Percentiles rank a stretch among this genome's conserved stretches.
These are phyloP conservation scores for Noctua comes DNA, from an alignment of 2,888 invertebrate species.

Conservation along the genomic window DNA sequence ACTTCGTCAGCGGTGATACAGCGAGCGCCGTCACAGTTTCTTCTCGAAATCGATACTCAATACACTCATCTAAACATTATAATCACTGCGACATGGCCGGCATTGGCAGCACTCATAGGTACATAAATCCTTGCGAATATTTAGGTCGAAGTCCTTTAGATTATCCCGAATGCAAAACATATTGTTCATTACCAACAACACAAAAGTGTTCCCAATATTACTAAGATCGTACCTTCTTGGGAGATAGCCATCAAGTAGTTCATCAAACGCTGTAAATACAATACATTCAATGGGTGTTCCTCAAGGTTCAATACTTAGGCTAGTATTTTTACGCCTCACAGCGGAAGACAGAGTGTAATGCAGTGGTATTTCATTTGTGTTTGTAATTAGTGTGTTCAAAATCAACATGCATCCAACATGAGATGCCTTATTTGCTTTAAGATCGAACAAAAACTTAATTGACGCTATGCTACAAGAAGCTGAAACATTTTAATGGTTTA, in stretches of 20 bases:
- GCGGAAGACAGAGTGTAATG: not conserved
- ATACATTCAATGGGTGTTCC: conserved; percentile 29
- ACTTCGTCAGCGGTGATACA: conserved; percentile 89
- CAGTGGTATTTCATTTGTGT: conserved; percentile 16
- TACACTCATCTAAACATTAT: conserved; percentile 65
- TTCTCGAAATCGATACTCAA: conserved; percentile 85
- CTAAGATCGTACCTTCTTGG: conserved; percentile 27
- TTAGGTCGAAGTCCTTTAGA: conserved; percentile 39
- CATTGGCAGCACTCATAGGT: not conserved
- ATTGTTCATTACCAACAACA: not conserved
- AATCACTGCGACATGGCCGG: conserved; percentile 28
- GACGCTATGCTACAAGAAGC: not conserved
- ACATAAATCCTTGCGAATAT: conserved; percentile 14
- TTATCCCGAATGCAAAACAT: conserved; percentile 11
- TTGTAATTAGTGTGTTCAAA: conserved; percentile 39
- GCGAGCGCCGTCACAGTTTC: conserved; percentile 83
- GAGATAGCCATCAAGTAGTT: conserved; percentile 11
- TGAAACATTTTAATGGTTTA: conserved; percentile 5
- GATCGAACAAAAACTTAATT: not conserved
- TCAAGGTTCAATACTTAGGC: conserved; percentile 26
- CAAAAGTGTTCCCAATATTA: not conserved
- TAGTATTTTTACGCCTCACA: conserved; percentile 5
- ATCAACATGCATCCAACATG: not conserved
- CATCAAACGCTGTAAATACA: conserved; percentile 5
- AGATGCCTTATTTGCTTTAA: not conserved